Base-by-base conservation (phyloP, 2,113 vertebrate species). In the Lota lota region DNA sequence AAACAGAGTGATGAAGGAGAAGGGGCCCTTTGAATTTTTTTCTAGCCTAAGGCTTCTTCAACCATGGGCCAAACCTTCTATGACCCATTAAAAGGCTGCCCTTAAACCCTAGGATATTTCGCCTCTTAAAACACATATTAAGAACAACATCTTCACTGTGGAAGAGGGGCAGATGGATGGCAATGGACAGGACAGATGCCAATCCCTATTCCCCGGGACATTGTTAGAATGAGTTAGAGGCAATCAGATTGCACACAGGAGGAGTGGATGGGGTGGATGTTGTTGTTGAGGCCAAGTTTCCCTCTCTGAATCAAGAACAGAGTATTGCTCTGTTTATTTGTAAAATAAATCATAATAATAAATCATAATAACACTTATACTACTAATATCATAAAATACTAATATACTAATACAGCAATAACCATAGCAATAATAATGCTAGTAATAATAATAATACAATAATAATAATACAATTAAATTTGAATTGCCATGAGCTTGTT, bases 51-150 rank as follows among this genome's bases (percentile, higher is more conserved):
- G 74, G 77, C 80, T 85, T 76, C 86, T 85, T 87, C 75, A 79
- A 82, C 87, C 83, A 84, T 77, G 63, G 82, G 84, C 81, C 85
- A 80, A 82, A 86, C 83, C 84, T 88, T 89, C 82, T 83, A 64
- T 79, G 75, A 84, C 71, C 85, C 71, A 83, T 84, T 76, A 87
- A 79, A 87, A 79, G 47, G 74, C 75, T 77, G 16, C 53, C 40
- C 75, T 75, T 82, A 60, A 84, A 83, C 76, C 87, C 84, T 87
- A 64, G 1, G 76, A 85, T 83, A 85, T 74, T 82, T 85, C 68
- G 79, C 79, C 75, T 85, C 79, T 73, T 56, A 69, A 89, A 85
- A 75, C 70, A 76, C 78, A 79, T 90, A 87, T 87, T 84, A 83
- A 77, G 83, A 89, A 81, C 77, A 87, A 83, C 81, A 75, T 88